A percentile compares a stretch with the other conserved stretches of the same genome.
Conservation (phyloP, 2,888 invertebrate genomes). For the Teleogryllus oceanicus region DNA sequence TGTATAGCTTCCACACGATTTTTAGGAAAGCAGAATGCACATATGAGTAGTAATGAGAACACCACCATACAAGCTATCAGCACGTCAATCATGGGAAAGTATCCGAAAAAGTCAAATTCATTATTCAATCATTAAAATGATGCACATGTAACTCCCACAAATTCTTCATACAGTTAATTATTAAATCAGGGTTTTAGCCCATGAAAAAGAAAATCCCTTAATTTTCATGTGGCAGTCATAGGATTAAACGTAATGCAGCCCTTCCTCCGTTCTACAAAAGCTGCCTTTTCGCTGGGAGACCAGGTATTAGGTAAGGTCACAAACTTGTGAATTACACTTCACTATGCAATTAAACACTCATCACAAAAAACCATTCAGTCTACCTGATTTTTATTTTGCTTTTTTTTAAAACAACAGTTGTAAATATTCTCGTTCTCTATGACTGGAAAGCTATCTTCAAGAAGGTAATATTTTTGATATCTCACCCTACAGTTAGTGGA, state of each 20-base stretch:
- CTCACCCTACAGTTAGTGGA: constrained; percentile 24
- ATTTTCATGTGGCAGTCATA: constrained; percentile 1
- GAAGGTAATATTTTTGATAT: constrained; percentile 21
- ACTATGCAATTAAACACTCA: constrained; percentile 22
- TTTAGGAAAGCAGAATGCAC: constrained; percentile 11
- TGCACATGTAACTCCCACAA: not conserved
- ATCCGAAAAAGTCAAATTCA: not conserved
- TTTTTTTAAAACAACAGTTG: constrained; percentile 31
- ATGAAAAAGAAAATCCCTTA: not conserved
- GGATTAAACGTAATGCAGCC: constrained; percentile 9
- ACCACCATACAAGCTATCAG: not conserved
- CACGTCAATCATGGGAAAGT: not conserved
- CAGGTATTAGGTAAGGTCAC: constrained; percentile 10
- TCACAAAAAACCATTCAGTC: constrained; percentile 32
- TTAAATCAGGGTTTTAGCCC: not conserved
- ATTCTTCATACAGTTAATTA: not conserved
- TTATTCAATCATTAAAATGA: not conserved
- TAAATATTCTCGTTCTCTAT: constrained; percentile 12
- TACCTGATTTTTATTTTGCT: constrained; percentile 34
- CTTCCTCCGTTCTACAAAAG: not conserved
- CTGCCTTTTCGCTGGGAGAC: not conserved
- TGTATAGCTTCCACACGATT: not conserved
- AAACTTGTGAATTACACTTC: constrained; percentile 20
- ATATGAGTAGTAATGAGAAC: not conserved
- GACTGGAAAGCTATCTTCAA: constrained; percentile 27